Base-by-base conservation (phyloP, 2,797 vertebrate genomes). In the Silurus lanzhouensis region DNA sequence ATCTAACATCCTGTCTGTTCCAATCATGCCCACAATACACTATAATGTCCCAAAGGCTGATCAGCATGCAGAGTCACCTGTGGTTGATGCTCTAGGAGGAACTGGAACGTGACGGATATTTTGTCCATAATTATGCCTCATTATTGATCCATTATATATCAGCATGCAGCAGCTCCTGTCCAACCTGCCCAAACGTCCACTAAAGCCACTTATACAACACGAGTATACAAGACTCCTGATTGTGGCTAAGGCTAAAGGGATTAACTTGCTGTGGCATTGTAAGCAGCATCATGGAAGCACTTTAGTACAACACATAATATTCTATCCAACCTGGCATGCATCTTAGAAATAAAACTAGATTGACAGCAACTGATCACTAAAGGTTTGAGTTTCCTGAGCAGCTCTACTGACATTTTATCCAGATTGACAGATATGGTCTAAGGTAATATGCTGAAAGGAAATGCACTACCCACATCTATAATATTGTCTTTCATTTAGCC, bases 1-100 rank as follows among this genome's bases (percentile, higher is more conserved):
- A 2, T 31, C 83, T 87, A 89, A 92, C 89, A 88, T 89, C 85
- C 60, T 89, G 91, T 91, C 92, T 87, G 84, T 68, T 89, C 82
- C 86, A 87, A 91, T 93, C 91, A 92, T 81, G 63, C 84, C 90
- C 48, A 44, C 80, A 87, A 82, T 88, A 58, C 78, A 89, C 89
- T 83, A 84, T 86, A 55, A 78, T 64, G 67, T 76, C 61, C 74
- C 55, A 22, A 77, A 76, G 25, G 52, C 85, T 82, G 76, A 88
- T 81, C 81, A 64, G 74, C 85, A 82, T 83, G 76, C 84, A 38
- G 78, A 81, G 60, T 83, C 68, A 66, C 44, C 60, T 46, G 60
- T 46, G 20, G 67, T 77, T 84, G 12, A 82, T 86, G 82, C 25
- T 19, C 31, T 44, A 22, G 61, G 27, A 67, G 75, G 64, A 63